Evolutionary conservation across 2,888 invertebrate genomes (phyloP), one percentile per base, ranked within the genome.

Genomic region (Orthosia cruda): DNA sequence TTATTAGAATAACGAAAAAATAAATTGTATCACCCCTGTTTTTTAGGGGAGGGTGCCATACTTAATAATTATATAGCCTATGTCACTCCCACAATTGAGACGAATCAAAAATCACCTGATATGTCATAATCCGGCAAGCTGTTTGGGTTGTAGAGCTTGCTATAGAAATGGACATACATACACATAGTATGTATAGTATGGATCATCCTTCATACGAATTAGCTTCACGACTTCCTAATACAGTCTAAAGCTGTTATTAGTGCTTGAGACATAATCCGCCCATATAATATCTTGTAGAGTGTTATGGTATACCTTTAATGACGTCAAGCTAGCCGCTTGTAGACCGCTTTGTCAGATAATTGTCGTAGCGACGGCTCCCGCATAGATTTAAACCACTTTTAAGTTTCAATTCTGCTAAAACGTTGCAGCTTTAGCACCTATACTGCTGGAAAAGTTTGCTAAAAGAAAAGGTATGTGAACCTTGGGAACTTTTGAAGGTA

Each of bases 271-370:
- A 71, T 63, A 77, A 40, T 26, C 59, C 20, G 3, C 23, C 55
- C 52, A 20, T 71, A 47, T 55, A 77, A 20, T 7, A 59, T 59
- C 13, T 45, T 59, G n/a, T 49, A 83, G n/a, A 50, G 45, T 66
- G 32, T 59, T 65, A 47, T 69, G 59, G 52, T 23, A 54, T 54
- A 16, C 7, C 2, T 54, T 69, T 54, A 57, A 82, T 70, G 77
- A 63, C 58, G 18, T 66, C 61, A 54, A 65, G n/a, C 49, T 54
- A 75, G 50, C 40, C 40, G 49, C 49, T 58, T 32, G 18, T 54
- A 81, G 62, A 76, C 54, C 57, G 65, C 23, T 79, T 50, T 55
- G 23, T 49, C 58, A 57, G 26, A 69, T 57, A 62, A 82, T 69
- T 81, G 18, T 62, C 20, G 18, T 18, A 13, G 59, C 20, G 4